Evolutionary conservation across 2,888 invertebrate species (phyloP).

Genomic region (Dynastes maya): DNA sequence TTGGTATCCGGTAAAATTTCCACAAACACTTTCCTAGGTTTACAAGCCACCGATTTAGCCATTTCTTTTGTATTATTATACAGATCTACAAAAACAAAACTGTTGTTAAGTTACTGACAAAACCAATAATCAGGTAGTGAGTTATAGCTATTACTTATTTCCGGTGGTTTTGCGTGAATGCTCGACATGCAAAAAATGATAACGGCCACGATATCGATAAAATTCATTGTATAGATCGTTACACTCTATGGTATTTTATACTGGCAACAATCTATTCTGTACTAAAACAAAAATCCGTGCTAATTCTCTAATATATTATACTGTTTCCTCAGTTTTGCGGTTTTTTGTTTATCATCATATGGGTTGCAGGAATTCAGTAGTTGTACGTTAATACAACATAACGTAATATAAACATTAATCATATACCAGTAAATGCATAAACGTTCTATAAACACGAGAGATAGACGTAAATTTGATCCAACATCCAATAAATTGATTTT

Average conservation of each 20-base stretch:
- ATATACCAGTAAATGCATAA: background rate
- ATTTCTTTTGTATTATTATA: constrained; percentile 15
- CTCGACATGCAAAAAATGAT: constrained; percentile 31
- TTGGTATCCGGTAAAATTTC: constrained; percentile 34
- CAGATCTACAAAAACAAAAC: constrained; percentile 28
- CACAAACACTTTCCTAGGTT: constrained; percentile 28
- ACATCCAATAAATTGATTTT: background rate
- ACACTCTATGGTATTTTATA: constrained; percentile 5
- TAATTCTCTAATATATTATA: constrained; percentile 39
- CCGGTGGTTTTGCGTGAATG: constrained; percentile 23
- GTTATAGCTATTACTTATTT: constrained; percentile 32
- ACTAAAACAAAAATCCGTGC: constrained; percentile 40
- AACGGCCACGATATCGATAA: background rate
- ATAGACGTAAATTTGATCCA: background rate
- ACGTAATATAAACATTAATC: constrained; percentile 13
- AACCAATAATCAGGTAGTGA: constrained; percentile 1
- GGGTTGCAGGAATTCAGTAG: constrained; percentile 25
- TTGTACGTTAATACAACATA: constrained; percentile 10
- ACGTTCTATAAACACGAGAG: background rate
- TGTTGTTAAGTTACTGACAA: background rate
- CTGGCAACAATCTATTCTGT: constrained; percentile 22
- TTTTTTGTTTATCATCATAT: constrained; percentile 40
- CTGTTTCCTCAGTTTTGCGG: constrained; percentile 42
- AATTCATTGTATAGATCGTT: constrained; percentile 28
- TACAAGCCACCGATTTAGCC: constrained; percentile 6